Evolutionary conservation across 2,888 invertebrate species (phyloP), one percentile per base, ranked within the genome.

Genomic region (Sinotaia quadrata): DNA sequence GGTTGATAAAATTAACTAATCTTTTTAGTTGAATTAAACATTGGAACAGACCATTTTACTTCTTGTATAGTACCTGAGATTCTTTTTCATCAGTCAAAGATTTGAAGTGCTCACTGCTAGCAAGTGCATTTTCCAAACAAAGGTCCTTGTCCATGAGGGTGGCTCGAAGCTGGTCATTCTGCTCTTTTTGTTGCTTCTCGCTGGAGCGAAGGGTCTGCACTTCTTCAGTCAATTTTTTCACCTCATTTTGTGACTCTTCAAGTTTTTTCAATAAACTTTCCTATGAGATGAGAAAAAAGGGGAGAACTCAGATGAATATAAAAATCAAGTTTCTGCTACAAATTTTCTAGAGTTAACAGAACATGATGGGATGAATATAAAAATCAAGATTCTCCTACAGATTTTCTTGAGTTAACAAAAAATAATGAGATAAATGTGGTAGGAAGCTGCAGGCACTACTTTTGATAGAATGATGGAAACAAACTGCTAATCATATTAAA

Each of bases 91-190:
- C 29, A 54, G 61, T 59, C 44, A 72, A 33, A 18, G 57, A 68
- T 41, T 62, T 67, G 8, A 74, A 27, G 24, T 68, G 68, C 10
- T 67, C 76, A 31, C 54, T 61, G 33, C 76, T 77, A 10, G 75
- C 75, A 34, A 59, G 60, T 1, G 69, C 57, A 31, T 67, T 69
- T 34, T 75, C 76, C 33, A 69, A 67, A 34, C 72, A 57, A 12
- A 75, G 66, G 59, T 70, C 69, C n/a, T 67, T 75, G 52, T 75
- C 72, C 71, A 68, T 73, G 47, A 72, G 52, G 18, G 60, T 59
- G 27, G 72, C 73, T 15, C 68, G 63, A 47, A 75, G 60, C 21
- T 37, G 33, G 56, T 67, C 59, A 51, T 65, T 67, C 27, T 73
- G 68, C n/a, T 75, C 73, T 21, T 37, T 58, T 33, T 56, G 36